Base-by-base conservation (phyloP, 1,140 invertebrate genomes). In the Drosophila varians region DNA sequence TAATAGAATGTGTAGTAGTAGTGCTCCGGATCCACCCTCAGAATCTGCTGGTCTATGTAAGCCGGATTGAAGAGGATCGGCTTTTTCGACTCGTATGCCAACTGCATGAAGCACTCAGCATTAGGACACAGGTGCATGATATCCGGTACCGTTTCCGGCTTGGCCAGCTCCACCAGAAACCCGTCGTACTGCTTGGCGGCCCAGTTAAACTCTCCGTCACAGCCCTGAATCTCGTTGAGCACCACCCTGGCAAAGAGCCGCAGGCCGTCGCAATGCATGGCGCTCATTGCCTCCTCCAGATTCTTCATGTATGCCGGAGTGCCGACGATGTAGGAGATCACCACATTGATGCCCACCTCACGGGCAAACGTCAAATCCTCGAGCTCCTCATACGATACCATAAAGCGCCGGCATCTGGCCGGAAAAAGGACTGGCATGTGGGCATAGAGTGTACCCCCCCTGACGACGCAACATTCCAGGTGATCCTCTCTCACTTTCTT, bases 291-390 rank as follows among this genome's bases (percentile, higher is more conserved):
- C 0, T 57, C 28, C 36, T 77, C 56, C 48, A 91, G 19, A 53
- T 89, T 36, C 4, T 83, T 28, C 6, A 90, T 23, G 38, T 91
- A 91, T 11, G 46, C 12, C 0, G 55, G 19, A 5, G 62, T 77
- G 19, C 90, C 90, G 0, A 64, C 23, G 5, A 89, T 62, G 25
- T 84, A 19, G 5, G 82, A 89, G 3, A 91, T 51, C 0, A 91
- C 58, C 28, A 90, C 75, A 43, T 90, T 87, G 1, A 91, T 40
- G 5, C 90, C 90, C 19, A 79, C 80, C 36, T 89, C 87, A 1
- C 72, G 74, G 14, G 74, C 74, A 40, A 91, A 91, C 3, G 90
- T 89, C 4, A 90, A 51, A 19, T 91, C 90, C 58, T 91, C 90
- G 4, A 91, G 40, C 36, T 91, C 90, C 43, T 91, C 90, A 21